Conservation (phyloP, 2,888 invertebrate species). For the Ichneumon xanthorius region DNA sequence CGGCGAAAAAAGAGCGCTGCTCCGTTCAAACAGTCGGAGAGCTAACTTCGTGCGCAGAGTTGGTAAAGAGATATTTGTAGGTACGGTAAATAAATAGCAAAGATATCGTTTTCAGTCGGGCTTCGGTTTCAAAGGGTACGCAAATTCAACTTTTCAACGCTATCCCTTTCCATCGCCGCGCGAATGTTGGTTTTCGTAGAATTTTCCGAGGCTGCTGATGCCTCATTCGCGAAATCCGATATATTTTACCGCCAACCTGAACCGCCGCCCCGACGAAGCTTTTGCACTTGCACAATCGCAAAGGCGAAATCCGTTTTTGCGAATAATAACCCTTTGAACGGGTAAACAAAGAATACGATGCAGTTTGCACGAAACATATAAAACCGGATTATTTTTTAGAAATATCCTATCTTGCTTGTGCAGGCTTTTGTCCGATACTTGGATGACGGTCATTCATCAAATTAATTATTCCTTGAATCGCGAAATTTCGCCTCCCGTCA, state of each 20-base stretch:
- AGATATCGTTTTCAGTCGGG: not conserved
- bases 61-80: not conserved
- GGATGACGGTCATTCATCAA: not conserved
- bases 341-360: not conserved
- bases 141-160: not conserved
- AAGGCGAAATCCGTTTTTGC: not conserved
- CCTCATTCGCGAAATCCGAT: conserved; percentile 11
- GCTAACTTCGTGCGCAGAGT: not conserved
- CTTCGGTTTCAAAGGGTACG: not conserved
- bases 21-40: not conserved
- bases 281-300: conserved; percentile 8
- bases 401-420: not conserved
- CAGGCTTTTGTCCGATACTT: conserved; percentile 9
- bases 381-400: conserved; percentile 9
- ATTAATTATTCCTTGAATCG: not conserved
- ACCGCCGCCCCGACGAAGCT: not conserved
- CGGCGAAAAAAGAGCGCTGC: not conserved
- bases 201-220: not conserved
- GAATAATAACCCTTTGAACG: not conserved
- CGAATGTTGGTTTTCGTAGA: not conserved
- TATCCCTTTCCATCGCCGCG: not conserved
- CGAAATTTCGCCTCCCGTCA: not conserved
- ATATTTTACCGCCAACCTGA: not conserved
- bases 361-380: not conserved
- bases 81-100: not conserved